A percentile compares a stretch with the other conserved stretches of the same genome.
Conservation (phyloP, 2,888 invertebrate genomes). For the Listrodromus nycthemerus region DNA sequence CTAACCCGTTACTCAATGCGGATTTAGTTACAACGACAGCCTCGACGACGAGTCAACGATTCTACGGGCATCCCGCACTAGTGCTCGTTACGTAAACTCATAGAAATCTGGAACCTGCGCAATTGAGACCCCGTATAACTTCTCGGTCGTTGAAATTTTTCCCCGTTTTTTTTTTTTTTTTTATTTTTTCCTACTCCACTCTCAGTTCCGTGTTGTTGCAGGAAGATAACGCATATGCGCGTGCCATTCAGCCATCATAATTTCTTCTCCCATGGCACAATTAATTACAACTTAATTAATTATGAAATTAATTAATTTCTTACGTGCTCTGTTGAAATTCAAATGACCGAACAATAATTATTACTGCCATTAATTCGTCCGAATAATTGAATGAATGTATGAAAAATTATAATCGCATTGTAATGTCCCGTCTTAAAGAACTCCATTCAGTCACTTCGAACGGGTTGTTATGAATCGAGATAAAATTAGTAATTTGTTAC, state of each 20-base stretch:
- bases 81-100: constrained; percentile 60
- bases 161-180: constrained; percentile 12
- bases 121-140: constrained; percentile 54
- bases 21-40: constrained; percentile 41
- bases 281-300: neutral
- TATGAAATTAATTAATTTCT: neutral
- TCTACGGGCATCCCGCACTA: constrained; percentile 40
- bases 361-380: too few relatives aligned
- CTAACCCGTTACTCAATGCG: constrained; percentile 51
- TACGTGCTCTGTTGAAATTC: too few relatives aligned
- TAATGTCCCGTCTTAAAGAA: too few relatives aligned
- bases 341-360: too few relatives aligned
- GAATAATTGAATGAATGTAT: too few relatives aligned
- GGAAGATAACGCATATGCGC: constrained; percentile 24
- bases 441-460: neutral
- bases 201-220: constrained; percentile 19
- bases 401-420: too few relatives aligned
- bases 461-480: neutral
- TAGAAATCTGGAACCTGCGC: constrained; percentile 52
- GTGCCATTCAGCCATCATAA: neutral
- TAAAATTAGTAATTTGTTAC: neutral
- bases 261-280: neutral
- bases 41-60: constrained; percentile 51
- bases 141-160: constrained; percentile 55
- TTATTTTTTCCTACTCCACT: neutral